Percentiles rank a stretch among this genome's conserved stretches.
These are phyloP conservation scores for Propsilocerus akamusi DNA, from an alignment of 1,140 invertebrate species.

Conservation along the genomic window DNA sequence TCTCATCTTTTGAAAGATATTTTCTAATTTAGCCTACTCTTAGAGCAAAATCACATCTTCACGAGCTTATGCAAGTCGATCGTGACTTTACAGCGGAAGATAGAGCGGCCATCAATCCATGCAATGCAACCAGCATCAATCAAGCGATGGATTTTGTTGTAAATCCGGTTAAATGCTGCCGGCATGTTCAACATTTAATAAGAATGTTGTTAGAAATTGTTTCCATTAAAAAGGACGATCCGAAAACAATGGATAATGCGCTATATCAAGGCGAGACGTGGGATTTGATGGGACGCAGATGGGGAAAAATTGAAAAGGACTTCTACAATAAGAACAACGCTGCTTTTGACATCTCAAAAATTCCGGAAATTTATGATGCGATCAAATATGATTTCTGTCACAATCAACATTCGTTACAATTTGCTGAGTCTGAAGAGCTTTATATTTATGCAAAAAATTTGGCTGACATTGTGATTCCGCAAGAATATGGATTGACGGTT, in stretches of 20 bases:
- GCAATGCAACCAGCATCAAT: conserved; percentile 65
- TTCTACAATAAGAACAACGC: conserved; percentile 78
- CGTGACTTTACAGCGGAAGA: conserved; percentile 77
- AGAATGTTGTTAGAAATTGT: conserved; percentile 73
- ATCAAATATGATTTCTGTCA: conserved; percentile 99
- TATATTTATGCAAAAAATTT: conserved; percentile 91
- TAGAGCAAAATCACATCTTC: conserved; percentile 87
- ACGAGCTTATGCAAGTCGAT: conserved; percentile 84
- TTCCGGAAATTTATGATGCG: conserved; percentile 99
- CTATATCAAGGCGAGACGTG: conserved; percentile 97
- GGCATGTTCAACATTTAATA: conserved; percentile 72
- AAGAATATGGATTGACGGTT: conserved; percentile 94
- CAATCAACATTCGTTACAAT: conserved; percentile 88
- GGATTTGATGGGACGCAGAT: conserved; percentile 94
- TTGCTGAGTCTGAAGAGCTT: conserved; percentile 84
- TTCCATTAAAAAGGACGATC: conserved; percentile 66
- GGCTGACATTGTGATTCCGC: conserved; percentile 96
- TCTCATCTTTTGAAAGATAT: background rate
- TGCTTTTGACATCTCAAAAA: conserved; percentile 95
- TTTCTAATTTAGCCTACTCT: conserved; percentile 12
- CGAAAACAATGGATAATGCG: conserved; percentile 73
- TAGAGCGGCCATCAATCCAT: conserved; percentile 73
- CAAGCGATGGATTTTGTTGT: conserved; percentile 88
- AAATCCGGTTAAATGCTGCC: conserved; percentile 89
- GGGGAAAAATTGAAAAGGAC: conserved; percentile 98